Percentiles rank a stretch among this genome's conserved stretches.
Conservation (phyloP, 2,888 invertebrate genomes). For the Vesta saturnalis region DNA sequence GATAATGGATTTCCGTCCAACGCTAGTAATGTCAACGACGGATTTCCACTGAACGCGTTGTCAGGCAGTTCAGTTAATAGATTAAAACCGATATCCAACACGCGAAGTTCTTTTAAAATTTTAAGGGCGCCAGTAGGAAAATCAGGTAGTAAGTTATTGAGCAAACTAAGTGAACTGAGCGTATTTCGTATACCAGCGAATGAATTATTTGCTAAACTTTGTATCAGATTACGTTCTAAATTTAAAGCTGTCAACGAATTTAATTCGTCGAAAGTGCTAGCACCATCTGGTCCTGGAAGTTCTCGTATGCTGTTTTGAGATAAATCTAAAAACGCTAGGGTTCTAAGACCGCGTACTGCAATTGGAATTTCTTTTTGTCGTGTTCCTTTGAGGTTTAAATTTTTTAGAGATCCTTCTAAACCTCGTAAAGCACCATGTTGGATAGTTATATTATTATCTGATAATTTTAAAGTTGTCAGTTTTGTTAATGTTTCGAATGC, state of each 20-base stretch:
- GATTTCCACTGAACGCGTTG: conserved; percentile 83
- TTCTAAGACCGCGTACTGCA: conserved; percentile 79
- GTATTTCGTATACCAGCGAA: conserved; percentile 84
- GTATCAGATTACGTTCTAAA: conserved; percentile 87
- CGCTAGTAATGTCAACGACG: conserved; percentile 85
- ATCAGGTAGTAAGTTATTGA: conserved; percentile 88
- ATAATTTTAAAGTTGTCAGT: conserved; percentile 83
- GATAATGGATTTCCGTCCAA: conserved; percentile 91
- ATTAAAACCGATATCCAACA: conserved; percentile 93
- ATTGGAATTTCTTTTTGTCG: conserved; percentile 82
- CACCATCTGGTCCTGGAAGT: conserved; percentile 74
- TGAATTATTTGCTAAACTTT: conserved; percentile 77
- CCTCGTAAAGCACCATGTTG: conserved; percentile 78
- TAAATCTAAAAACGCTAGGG: conserved; percentile 87
- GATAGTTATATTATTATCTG: conserved; percentile 87
- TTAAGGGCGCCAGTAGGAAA: conserved; percentile 86
- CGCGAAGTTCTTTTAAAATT: conserved; percentile 81
- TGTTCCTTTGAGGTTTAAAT: conserved; percentile 89
- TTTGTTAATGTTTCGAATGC: conserved; percentile 79
- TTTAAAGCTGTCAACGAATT: conserved; percentile 87
- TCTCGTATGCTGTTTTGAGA: conserved; percentile 89
- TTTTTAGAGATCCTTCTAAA: conserved; percentile 83
- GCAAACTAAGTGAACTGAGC: conserved; percentile 85
- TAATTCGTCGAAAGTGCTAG: conserved; percentile 78
- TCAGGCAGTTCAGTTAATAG: conserved; percentile 82